phyloP scores from a whole-genome alignment of 2,797 vertebrate genomes.

The Mus caroli region DNA sequence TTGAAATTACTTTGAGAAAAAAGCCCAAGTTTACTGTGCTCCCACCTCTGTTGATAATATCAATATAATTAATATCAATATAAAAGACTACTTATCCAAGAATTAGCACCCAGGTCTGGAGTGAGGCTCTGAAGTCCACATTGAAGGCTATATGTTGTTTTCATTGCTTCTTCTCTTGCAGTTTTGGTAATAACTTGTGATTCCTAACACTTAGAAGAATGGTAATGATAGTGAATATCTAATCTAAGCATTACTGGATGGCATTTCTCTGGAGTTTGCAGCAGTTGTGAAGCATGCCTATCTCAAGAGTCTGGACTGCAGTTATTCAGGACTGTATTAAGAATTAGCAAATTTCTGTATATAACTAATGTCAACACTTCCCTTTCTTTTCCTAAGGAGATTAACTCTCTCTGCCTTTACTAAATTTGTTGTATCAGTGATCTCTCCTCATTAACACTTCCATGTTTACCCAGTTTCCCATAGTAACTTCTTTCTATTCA shows the following conservation, averaged over 20 bases:
- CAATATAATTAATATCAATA: background rate
- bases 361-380: background rate
- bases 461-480: constrained; percentile 7
- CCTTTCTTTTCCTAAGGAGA: background rate
- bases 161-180: background rate
- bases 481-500: constrained; percentile 34
- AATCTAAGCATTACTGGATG: background rate
- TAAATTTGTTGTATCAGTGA: background rate
- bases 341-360: background rate
- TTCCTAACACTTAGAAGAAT: background rate
- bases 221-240: background rate
- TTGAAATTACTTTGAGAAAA: constrained; percentile 36
- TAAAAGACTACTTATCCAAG: background rate
- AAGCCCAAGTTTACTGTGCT: background rate
- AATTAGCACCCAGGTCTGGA: background rate
- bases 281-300: background rate
- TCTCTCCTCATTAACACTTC: constrained; percentile 36
- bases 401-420: background rate
- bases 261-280: background rate
- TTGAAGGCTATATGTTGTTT: background rate
- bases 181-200: background rate
- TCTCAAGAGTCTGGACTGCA: background rate
- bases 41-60: background rate
- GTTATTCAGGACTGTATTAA: background rate
- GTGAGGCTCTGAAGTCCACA: background rate